phyloP scores from a whole-genome alignment of 2,113 vertebrate species.

The Falcunculus frontatus region DNA sequence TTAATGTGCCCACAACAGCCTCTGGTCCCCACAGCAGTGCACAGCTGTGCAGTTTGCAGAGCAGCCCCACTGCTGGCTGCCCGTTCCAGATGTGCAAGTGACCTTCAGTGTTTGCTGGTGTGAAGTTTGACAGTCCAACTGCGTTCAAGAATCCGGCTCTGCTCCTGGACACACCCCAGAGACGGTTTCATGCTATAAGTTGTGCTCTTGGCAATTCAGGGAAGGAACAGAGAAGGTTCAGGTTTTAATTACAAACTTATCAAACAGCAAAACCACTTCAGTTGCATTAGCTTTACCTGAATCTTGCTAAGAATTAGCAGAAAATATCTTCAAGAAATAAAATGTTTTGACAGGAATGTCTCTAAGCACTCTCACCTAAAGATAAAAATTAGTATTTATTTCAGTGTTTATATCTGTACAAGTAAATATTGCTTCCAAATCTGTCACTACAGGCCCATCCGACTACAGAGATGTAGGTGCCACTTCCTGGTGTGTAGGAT shows the following conservation, averaged over 20 bases:
- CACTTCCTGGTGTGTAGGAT: neutral
- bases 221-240: neutral
- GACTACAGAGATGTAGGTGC: neutral
- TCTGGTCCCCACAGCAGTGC: fast-evolving
- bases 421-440: neutral
- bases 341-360: neutral
- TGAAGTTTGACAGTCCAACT: neutral
- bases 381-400: neutral
- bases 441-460: neutral
- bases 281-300: neutral
- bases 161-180: fast-evolving
- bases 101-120: fast-evolving
- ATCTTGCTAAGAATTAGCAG: neutral
- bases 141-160: fast-evolving
- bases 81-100: fast-evolving
- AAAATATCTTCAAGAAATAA: neutral
- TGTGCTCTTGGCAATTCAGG: neutral
- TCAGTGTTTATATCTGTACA: neutral
- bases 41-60: fast-evolving
- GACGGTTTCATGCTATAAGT: fast-evolving
- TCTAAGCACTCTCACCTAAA: neutral
- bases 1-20: fast-evolving
- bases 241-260: neutral
- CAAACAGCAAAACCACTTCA: neutral
- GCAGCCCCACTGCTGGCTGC: fast-evolving